Evolutionary conservation across 2,797 vertebrate genomes (phyloP), one percentile per base, ranked within the genome.

Genomic region (Megaceryle alcyon): DNA sequence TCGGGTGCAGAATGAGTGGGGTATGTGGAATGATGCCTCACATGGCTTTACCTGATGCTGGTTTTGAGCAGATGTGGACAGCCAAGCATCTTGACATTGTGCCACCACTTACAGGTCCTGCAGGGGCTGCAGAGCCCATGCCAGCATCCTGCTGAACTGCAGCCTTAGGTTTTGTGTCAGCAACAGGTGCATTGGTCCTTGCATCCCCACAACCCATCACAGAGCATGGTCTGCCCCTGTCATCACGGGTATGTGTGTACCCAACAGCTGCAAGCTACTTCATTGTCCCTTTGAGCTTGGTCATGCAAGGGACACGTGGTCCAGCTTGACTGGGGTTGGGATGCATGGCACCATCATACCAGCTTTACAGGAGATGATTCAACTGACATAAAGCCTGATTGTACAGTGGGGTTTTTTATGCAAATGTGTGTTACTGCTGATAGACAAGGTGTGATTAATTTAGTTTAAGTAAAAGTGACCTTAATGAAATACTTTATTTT

Each of bases 71-170:
- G 20, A 71, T 3, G 4, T 35, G 53, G n/a, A 20, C 0, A 3
- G 14, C 37, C 0, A 1, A 76, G 53, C 48, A 37, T 77, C 70
- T 8, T 29, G 22, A 9, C 18, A 0, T 56, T 0, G 2, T 72
- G 14, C 20, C 17, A 9, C 51, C 39, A 73, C 1, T 1, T 28
- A 22, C 16, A 43, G 31, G 21, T 73, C 29, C 29, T 41, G 31
- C 6, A 56, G 46, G 29, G 43, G 33, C 53, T 77, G 25, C 53
- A n/a, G 31, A 51, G 29, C 43, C 26, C 3, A 0, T 72, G n/a
- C 43, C 49, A 64, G 15, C 49, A 21, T 69, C 49, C 21, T 46
- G 23, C 61, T 69, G 66, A 59, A 39, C 35, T 31, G 61, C 3
- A 0, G 31, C 48, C 57, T 63, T 43, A 10, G 37, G 31, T 80